A percentile compares a stretch with the other conserved stretches of the same genome.
Evolutionary conservation across 2,113 vertebrate species (phyloP).

Genomic region (Axis porcinus): DNA sequence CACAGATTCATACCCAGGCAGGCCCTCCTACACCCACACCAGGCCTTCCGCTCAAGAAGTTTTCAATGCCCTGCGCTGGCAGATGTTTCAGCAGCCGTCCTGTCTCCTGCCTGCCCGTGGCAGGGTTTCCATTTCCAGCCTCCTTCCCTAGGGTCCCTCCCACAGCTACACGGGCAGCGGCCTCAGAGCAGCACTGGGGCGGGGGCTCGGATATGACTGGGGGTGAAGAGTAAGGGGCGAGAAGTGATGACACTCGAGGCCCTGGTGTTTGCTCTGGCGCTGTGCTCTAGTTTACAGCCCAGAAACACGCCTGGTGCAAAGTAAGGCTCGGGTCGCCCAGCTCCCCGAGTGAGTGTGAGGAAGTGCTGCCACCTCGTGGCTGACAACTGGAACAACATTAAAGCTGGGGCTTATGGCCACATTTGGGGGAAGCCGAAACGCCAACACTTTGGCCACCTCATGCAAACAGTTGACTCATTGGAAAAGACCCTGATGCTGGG

Average conservation of each 20-base stretch:
- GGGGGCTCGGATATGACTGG: background rate
- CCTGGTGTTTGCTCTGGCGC: background rate
- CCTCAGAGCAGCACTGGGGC: background rate
- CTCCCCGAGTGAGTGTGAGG: background rate
- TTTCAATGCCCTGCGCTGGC: background rate
- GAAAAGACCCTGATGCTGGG: too few relatives aligned
- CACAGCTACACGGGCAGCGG: background rate
- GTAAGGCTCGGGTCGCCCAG: background rate
- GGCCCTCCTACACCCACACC: background rate
- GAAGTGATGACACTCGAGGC: background rate
- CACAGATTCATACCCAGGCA: background rate
- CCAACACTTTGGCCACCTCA: too few relatives aligned
- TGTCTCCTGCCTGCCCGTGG: background rate
- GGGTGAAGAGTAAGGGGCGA: background rate
- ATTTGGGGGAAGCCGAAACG: background rate
- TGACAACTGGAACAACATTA: background rate
- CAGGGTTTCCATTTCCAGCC: background rate
- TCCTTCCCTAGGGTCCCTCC: background rate
- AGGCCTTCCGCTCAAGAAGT: background rate
- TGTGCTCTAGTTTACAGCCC: background rate
- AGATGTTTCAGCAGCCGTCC: background rate
- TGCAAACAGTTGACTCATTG: too few relatives aligned
- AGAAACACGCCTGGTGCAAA: background rate
- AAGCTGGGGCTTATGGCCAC: background rate
- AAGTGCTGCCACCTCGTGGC: background rate